phyloP scores from a whole-genome alignment of 1,140 invertebrate genomes.

The Trissolcus basalis region DNA sequence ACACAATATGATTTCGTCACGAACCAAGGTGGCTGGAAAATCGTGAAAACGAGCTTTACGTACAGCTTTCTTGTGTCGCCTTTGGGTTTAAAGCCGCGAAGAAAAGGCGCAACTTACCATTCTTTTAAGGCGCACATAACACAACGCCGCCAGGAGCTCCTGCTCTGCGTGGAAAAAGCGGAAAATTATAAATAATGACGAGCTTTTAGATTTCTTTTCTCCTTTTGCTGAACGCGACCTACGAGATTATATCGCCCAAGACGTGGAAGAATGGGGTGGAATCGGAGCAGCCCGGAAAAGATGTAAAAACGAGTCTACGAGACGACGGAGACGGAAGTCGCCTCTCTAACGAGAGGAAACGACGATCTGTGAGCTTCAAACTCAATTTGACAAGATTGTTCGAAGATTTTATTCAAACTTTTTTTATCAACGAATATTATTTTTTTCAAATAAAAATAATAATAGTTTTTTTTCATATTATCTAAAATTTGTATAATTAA shows the following conservation, averaged over 20 bases:
- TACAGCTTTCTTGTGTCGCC: slow-evolving; percentile 31
- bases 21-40: not conserved
- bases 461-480: not conserved
- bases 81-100: slow-evolving; percentile 33
- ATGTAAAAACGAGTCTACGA: slow-evolving; percentile 54
- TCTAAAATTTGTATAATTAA: too few relatives aligned
- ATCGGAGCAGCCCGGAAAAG: slow-evolving; percentile 55
- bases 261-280: slow-evolving; percentile 52
- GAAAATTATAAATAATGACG: slow-evolving; percentile 75
- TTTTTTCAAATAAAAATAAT: slow-evolving; percentile 12
- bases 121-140: slow-evolving; percentile 64
- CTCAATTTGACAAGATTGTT: slow-evolving; percentile 56
- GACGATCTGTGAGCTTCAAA: slow-evolving; percentile 53
- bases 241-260: slow-evolving; percentile 52
- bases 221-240: slow-evolving; percentile 48
- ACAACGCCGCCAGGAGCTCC: slow-evolving; percentile 40
- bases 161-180: slow-evolving; percentile 59
- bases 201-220: slow-evolving; percentile 60
- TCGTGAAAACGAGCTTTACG: slow-evolving; percentile 22
- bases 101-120: slow-evolving; percentile 50
- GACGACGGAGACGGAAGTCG: slow-evolving; percentile 53
- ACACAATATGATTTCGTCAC: too few relatives aligned
- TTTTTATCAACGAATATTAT: slow-evolving; percentile 27
- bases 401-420: slow-evolving; percentile 45
- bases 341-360: slow-evolving; percentile 59